Evolutionary conservation across 1,140 invertebrate species (phyloP).

Genomic region (Scaptomyza graminum): DNA sequence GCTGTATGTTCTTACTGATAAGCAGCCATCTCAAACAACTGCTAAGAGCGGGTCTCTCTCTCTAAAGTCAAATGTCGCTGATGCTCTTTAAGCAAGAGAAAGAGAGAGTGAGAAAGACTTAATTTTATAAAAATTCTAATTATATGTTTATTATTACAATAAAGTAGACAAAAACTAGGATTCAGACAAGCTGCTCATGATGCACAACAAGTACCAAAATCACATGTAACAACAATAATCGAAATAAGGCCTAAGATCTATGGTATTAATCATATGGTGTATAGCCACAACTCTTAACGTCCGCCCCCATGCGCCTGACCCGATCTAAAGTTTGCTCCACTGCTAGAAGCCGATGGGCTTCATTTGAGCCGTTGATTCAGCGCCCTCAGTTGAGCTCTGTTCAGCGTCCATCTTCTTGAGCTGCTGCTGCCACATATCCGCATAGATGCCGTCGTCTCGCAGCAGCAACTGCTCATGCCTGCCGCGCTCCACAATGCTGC

Average conservation of each 20-base stretch:
- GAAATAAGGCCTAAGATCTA: conserved; percentile 36
- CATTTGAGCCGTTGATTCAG: neutral
- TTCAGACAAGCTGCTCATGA: conserved; percentile 40
- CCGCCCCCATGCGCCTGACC: conserved; percentile 69
- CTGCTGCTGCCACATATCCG: conserved; percentile 95
- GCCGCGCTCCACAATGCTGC: conserved; percentile 95
- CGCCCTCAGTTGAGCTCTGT: conserved; percentile 41
- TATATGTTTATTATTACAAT: conserved; percentile 39
- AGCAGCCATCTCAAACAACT: conserved; percentile 47
- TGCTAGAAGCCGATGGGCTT: conserved; percentile 2
- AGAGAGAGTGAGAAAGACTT: too few relatives aligned
- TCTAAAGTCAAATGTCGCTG: neutral
- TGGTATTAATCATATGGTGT: neutral
- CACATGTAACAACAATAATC: conserved; percentile 63
- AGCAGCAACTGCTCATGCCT: conserved; percentile 91
- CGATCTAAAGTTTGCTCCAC: conserved; percentile 49
- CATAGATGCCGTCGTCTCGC: conserved; percentile 88
- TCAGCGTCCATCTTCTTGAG: conserved; percentile 85
- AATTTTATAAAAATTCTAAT: conserved; percentile 29
- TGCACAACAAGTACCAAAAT: conserved; percentile 59
- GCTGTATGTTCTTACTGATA: conserved; percentile 65
- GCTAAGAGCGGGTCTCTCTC: conserved; percentile 45
- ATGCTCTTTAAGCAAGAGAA: conserved; percentile 16
- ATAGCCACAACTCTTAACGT: conserved; percentile 38
- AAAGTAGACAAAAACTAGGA: conserved; percentile 51